Conservation (phyloP, 2,888 invertebrate species). For the Lomographa bimaculata region DNA sequence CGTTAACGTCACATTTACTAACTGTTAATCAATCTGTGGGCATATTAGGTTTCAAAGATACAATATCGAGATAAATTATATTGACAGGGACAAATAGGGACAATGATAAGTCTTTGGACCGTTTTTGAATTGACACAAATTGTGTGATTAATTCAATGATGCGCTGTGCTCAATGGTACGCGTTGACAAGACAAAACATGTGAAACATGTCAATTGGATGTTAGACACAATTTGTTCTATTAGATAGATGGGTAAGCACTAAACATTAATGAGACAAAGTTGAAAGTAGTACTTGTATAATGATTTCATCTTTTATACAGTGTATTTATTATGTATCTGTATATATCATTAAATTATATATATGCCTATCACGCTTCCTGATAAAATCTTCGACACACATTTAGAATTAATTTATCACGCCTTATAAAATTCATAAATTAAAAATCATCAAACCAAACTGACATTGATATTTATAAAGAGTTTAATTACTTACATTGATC, state of each 20-base stretch:
- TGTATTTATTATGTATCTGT: no score
- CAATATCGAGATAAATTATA: constrained; percentile 21
- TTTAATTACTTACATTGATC: no score
- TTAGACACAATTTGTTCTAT: constrained; percentile 4
- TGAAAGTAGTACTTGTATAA: no score
- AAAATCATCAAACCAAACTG: no score
- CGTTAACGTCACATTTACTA: constrained; percentile 17
- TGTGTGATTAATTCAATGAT: constrained; percentile 29
- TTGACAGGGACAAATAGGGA: constrained; percentile 24
- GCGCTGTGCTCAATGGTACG: constrained; percentile 3
- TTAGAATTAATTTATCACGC: no score
- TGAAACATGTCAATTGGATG: constrained; percentile 18
- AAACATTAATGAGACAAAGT: not conserved
- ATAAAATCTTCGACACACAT: no score
- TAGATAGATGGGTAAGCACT: constrained; percentile 6
- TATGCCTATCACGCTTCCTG: no score
- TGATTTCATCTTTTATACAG: no score
- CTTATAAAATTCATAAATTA: no score
- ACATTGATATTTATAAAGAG: no score
- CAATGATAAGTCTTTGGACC: constrained; percentile 18
- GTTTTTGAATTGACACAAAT: constrained; percentile 28
- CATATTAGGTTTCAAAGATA: constrained; percentile 22
- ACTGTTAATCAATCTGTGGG: constrained; percentile 10
- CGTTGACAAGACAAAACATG: constrained; percentile 9
- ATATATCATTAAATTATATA: no score